Conservation (phyloP, 2,888 invertebrate species). For the Ecliptopera silaceata region DNA sequence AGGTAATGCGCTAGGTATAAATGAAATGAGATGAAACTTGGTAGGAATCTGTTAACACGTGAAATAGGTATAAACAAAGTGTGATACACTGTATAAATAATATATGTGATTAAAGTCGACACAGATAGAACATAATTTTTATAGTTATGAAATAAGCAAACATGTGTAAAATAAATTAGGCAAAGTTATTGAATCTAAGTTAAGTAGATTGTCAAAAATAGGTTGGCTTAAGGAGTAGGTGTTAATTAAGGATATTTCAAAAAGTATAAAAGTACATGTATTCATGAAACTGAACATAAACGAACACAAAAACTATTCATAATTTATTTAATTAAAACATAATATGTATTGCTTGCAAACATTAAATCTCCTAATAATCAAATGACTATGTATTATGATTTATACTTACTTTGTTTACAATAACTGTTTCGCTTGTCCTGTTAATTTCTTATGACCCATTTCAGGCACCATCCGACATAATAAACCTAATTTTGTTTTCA, state of each 20-base stretch:
- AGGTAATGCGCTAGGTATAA: too few relatives aligned
- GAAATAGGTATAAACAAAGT: too few relatives aligned
- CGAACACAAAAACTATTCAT: background rate
- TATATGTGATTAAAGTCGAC: too few relatives aligned
- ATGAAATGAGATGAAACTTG: too few relatives aligned
- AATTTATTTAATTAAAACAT: background rate
- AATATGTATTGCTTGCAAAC: background rate
- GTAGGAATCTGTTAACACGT: too few relatives aligned
- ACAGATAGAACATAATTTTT: too few relatives aligned
- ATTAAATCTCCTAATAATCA: background rate
- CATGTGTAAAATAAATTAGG: too few relatives aligned
- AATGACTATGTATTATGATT: slow-evolving; percentile 9
- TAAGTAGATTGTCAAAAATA: too few relatives aligned
- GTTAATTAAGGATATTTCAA: background rate
- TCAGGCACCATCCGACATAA: slow-evolving; percentile 48
- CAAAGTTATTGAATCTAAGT: too few relatives aligned
- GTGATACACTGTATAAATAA: too few relatives aligned
- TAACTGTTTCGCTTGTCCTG: background rate
- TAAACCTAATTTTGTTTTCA: slow-evolving; percentile 50
- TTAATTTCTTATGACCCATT: slow-evolving; percentile 47
- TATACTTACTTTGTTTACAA: background rate
- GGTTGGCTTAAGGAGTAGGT: too few relatives aligned
- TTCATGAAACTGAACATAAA: background rate
- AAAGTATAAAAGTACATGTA: background rate
- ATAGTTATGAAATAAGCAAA: too few relatives aligned